Base-by-base conservation (phyloP, 2,113 vertebrate species). In the Saccopteryx bilineata region DNA sequence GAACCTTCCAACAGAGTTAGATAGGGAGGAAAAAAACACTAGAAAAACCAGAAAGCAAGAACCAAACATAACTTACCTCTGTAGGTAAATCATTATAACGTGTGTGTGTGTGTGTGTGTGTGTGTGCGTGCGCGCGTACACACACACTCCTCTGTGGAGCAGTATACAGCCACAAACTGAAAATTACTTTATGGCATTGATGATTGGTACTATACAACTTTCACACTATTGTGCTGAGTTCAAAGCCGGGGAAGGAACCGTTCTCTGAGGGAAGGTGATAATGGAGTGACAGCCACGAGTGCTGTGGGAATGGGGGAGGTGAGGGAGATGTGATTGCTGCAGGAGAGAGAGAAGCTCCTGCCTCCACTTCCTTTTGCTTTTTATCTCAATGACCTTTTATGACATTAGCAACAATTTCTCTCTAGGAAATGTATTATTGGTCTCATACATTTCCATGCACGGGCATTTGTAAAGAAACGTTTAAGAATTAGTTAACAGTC, bases 341-440 rank as follows among this genome's bases (percentile, higher is more conserved):
- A 31, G 14, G 17, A 13, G 3, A 19, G 21, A 48, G 28, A 3
- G 2, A 31, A 60, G 5, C 1, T 85, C 2, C 21, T 0, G 54
- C 2, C 2, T 71, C 12, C 81, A 86, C n/a, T 58, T 46, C 31
- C 5, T 28, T 80, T 78, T n/a, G 21, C 74, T 14, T 74, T 69
- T 80, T 82, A 9, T 50, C 52, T 75, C 58, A 63, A 75, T 56
- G 24, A 68, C 21, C 24, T n/a, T 94, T 87, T 33, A 71, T 66
- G 31, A 60, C 4, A 85, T 58, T n/a, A 76, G 9, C 15, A 61
- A 75, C 1, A n/a, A 50, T 66, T 81, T 87, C 14, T 81, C 4
- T 60, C 52, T 61, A 15, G 71, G 88, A 92, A 61, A 87, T 24
- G 50, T 52, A 90, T 69, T 69, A 69, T 1, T 69, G 11, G 63